Conservation (phyloP, 2,113 vertebrate genomes). For the Mellivora capensis region DNA sequence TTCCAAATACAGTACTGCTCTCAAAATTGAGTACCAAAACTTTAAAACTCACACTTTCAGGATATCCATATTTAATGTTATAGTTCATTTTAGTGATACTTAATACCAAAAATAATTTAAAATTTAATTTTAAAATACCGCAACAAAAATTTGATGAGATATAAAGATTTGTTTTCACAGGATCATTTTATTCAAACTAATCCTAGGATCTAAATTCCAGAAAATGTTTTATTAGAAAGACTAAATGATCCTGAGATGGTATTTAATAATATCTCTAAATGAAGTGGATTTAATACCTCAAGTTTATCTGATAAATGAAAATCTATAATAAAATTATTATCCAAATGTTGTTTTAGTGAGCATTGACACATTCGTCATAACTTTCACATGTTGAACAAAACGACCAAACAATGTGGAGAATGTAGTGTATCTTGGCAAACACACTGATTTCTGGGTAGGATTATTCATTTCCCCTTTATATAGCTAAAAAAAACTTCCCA, state of each 20-base stretch:
- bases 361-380: background rate
- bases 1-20: background rate
- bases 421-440: background rate
- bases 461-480: background rate
- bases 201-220: background rate
- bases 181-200: background rate
- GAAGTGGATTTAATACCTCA: background rate
- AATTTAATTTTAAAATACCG: background rate
- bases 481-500: background rate
- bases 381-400: background rate
- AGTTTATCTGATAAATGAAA: background rate
- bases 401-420: background rate
- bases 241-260: background rate
- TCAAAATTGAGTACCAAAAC: background rate
- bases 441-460: background rate
- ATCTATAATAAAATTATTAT: background rate
- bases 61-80: conserved; percentile 8
- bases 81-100: background rate
- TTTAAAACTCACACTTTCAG: background rate
- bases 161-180: background rate
- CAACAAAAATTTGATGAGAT: background rate
- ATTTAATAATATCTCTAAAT: conserved; percentile 4
- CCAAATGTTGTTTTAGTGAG: background rate
- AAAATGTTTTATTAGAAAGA: background rate
- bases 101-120: background rate